Evolutionary conservation across 2,113 vertebrate species (phyloP), one percentile per base, ranked within the genome.

Genomic region (Ageneiosus marmoratus): DNA sequence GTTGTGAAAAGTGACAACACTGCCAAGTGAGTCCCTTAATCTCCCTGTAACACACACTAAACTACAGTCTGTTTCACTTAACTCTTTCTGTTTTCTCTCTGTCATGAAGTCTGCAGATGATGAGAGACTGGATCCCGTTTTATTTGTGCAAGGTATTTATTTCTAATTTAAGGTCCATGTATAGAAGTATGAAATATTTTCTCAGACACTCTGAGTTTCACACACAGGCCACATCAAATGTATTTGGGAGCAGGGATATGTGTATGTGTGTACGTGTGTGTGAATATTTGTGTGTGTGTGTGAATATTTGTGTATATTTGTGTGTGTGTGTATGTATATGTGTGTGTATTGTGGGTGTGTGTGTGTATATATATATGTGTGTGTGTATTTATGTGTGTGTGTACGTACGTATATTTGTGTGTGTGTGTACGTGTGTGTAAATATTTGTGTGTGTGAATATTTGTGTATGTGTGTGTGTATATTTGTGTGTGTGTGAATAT

Each of bases 401-500:
- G 77, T 74, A 92, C 88, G 86, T 77, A n/a, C n/a, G n/a, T n/a
- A n/a, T n/a, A n/a, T n/a, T n/a, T 72, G 20, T 80, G 46, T 78
- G 24, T 79, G 27, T 60, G 5, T 55, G 32, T 69, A n/a, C n/a
- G n/a, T 84, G 53, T 60, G 7, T 85, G 77, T 74, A 92, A n/a
- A n/a, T n/a, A n/a, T n/a, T n/a, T 72, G 20, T 80, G 46, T 78
- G 24, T 79, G 27, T 60, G 5, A n/a, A n/a, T n/a, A n/a, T n/a
- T n/a, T n/a, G n/a, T n/a, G n/a, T n/a, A n/a, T 55, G 32, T 69
- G n/a, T 84, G 53, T 60, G 7, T 85, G 77, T 74, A 92, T 88
- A 86, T 77, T 0, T 93, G 92, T 0, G 77, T 92, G 65, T 89
- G 92, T 2, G 0, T n/a, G n/a, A n/a, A n/a, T n/a, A n/a, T n/a